Percentiles rank a stretch among this genome's conserved stretches.
Conservation (phyloP, 2,888 invertebrate genomes). For the Stenurella melanura region DNA sequence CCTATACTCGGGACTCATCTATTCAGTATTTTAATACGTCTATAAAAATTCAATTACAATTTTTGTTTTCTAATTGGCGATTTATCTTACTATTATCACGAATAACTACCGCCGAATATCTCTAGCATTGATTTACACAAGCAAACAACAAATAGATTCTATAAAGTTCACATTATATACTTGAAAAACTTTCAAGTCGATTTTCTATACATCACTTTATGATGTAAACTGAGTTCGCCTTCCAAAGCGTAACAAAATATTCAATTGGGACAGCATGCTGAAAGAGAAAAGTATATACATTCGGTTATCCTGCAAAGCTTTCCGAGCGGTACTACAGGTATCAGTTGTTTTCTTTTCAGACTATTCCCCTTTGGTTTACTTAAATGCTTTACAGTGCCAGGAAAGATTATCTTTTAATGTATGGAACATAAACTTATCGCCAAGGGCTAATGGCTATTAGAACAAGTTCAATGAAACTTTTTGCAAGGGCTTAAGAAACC, state of each 20-base stretch:
- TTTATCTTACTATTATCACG: neutral
- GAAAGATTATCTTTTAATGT: too few species aligned
- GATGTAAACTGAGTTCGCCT: neutral
- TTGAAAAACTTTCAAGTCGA: neutral
- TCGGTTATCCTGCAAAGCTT: neutral
- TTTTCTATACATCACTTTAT: neutral
- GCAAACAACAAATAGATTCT: neutral
- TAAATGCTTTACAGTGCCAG: neutral
- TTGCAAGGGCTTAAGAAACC: too few species aligned
- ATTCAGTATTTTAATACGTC: too few species aligned
- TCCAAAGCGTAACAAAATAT: constrained; percentile 7
- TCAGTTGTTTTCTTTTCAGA: neutral
- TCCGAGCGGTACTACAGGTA: neutral
- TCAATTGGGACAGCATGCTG: neutral
- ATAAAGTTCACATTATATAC: neutral
- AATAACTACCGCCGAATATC: neutral
- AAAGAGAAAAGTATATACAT: neutral
- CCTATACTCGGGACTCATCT: too few species aligned
- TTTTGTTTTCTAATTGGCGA: too few species aligned
- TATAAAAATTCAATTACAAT: too few species aligned
- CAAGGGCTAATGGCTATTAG: too few species aligned
- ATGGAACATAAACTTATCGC: too few species aligned
- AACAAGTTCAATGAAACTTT: too few species aligned
- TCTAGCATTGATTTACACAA: neutral
- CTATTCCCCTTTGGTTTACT: neutral